Base-by-base conservation (phyloP, 2,113 vertebrate species). In the Willisornis vidua region DNA sequence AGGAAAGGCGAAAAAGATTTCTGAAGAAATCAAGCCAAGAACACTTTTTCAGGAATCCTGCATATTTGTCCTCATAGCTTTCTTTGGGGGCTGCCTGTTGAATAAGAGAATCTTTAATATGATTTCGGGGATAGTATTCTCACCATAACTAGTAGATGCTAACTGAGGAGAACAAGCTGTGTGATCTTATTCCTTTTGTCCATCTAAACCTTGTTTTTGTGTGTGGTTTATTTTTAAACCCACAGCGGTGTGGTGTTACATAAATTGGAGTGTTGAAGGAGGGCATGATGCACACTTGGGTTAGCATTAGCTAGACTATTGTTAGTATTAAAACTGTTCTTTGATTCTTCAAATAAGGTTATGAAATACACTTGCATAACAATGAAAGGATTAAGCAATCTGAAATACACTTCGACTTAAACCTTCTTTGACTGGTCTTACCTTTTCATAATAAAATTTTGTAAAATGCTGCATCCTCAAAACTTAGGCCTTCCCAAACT, bases 361-460 rank as follows among this genome's bases (percentile, higher is more conserved):
- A 97, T 94, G 92, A 93, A 94, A 97, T 97, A 70, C 45, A 92
- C 94, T 97, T 97, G 95, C 96, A 96, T 96, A 97, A 97, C 89
- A 89, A 90, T 93, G 76, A 92, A 95, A 90, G 52, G 74, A 93
- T 97, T 96, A 96, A 94, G 94, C 92, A 97, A 97, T 95, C 75
- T 49, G 61, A 85, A 85, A 85, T 94, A 74, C 57, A 91, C 66
- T 96, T 88, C 13, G 26, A 18, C 43, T 85, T 88, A 84, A 91
- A 75, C 66, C 37, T 65, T n/a, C 26, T 77, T 94, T 77, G 43
- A 74, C 75, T 79, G 41, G 26, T 88, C 39, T 81, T 89, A 93
- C 83, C 89, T 90, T 63, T 89, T 85, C 55, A 35, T 92, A 66
- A 61, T 59, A 65, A 92, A 93, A 54, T 19, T 65, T 63, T 72